Conservation (phyloP, 2,888 invertebrate genomes). For the Uropetala carovei region DNA sequence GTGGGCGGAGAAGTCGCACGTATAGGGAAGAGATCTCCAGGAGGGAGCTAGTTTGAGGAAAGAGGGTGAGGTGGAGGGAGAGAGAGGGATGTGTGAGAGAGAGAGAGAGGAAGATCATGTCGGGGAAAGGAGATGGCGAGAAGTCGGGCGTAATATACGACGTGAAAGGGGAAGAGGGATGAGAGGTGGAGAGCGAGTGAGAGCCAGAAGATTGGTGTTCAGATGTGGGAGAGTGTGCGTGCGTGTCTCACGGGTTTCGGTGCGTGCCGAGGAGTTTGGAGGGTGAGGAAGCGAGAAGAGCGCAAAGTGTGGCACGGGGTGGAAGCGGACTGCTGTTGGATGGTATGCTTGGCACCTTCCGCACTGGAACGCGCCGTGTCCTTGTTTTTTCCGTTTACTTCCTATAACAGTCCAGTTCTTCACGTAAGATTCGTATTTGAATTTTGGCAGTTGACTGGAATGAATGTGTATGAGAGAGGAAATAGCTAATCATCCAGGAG, state of each 20-base stretch:
- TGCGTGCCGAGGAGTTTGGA: not conserved
- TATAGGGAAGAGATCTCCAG: not conserved
- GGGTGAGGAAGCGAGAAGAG: no score
- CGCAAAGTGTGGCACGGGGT: not conserved
- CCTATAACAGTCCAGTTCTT: no score
- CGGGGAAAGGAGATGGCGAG: not conserved
- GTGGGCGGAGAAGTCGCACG: not conserved
- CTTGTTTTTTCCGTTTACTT: no score
- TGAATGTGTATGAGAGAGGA: no score
- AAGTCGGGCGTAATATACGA: not conserved
- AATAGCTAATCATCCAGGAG: no score
- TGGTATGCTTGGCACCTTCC: not conserved
- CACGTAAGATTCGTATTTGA: no score
- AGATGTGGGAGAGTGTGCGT: not conserved
- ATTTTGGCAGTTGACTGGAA: no score
- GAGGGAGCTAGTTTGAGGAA: not conserved
- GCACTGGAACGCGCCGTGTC: not conserved
- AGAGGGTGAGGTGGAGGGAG: not conserved
- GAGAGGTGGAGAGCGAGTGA: not conserved
- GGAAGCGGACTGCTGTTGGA: slow-evolving; percentile 11
- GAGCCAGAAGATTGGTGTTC: not conserved
- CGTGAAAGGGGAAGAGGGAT: not conserved
- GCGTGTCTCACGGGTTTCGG: not conserved
- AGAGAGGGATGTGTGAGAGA: not conserved
- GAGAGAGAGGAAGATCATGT: not conserved